Conservation (phyloP, 1,140 invertebrate species). For the Coenobita brevimanus region DNA sequence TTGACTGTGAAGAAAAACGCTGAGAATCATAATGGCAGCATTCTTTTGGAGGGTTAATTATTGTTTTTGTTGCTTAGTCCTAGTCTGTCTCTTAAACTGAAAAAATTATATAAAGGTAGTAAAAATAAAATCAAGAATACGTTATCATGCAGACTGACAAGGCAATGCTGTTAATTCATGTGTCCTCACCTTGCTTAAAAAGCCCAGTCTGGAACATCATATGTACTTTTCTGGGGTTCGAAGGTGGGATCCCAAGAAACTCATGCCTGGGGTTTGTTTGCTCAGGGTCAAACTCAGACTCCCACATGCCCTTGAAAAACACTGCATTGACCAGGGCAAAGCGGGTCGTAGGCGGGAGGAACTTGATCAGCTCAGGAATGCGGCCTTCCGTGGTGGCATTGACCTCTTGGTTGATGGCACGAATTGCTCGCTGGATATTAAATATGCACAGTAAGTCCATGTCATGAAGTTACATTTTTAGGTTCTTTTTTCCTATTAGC, state of each 20-base stretch:
- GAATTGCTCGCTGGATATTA: neutral
- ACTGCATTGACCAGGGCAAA: slow-evolving; percentile 82
- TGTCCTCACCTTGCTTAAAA: neutral
- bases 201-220: slow-evolving; percentile 5
- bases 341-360: neutral
- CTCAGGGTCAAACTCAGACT: slow-evolving; percentile 82
- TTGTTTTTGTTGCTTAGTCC: too few species aligned
- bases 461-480: too few species aligned
- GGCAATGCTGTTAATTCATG: too few species aligned
- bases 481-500: too few species aligned
- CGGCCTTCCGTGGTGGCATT: slow-evolving; percentile 12
- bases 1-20: too few species aligned
- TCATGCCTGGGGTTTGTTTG: slow-evolving; percentile 74
- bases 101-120: too few species aligned
- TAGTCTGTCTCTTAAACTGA: too few species aligned
- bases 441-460: too few species aligned
- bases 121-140: too few species aligned
- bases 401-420: slow-evolving; percentile 11
- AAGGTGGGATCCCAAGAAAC: slow-evolving; percentile 2
- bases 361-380: slow-evolving; percentile 9
- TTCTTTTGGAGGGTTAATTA: too few species aligned
- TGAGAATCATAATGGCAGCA: too few species aligned
- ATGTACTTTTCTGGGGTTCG: neutral
- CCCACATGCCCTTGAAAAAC: slow-evolving; percentile 92
- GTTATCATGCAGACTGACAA: too few species aligned